phyloP scores from a whole-genome alignment of 2,113 vertebrate species.

The Chamaetylas fuelleborni region DNA sequence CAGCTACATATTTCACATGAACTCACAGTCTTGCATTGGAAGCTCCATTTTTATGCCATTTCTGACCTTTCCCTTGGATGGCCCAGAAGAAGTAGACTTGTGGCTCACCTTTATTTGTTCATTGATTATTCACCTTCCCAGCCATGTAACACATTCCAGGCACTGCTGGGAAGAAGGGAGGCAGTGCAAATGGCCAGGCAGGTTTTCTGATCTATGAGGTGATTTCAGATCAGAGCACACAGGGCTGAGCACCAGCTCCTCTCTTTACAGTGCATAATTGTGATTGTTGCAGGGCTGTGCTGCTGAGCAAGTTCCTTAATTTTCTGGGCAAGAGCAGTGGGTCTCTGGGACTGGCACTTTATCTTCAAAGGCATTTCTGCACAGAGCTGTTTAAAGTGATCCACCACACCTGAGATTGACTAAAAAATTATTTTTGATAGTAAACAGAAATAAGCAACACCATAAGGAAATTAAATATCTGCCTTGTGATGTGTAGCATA shows the following conservation, averaged over 20 bases:
- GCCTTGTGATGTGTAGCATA: background rate
- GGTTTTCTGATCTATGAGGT: background rate
- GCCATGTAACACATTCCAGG: background rate
- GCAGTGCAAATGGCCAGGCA: background rate
- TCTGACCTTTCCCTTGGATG: background rate
- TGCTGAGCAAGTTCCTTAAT: background rate
- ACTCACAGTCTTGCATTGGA: background rate
- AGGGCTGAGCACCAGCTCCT: background rate
- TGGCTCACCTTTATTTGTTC: background rate
- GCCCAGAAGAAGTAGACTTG: background rate
- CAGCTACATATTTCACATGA: background rate
- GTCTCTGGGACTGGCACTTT: background rate
- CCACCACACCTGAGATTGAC: background rate
- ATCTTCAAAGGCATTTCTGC: background rate
- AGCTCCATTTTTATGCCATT: background rate
- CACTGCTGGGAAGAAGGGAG: background rate
- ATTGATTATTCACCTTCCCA: background rate
- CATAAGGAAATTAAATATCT: background rate
- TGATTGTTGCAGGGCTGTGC: background rate
- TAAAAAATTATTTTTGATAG: background rate
- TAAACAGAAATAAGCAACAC: background rate
- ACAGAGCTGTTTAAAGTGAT: background rate
- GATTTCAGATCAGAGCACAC: background rate
- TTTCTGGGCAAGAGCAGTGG: background rate
- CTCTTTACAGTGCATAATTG: accelerated